phyloP scores from a whole-genome alignment of 2,797 vertebrate species.

The Hyperoplus lanceolatus region DNA sequence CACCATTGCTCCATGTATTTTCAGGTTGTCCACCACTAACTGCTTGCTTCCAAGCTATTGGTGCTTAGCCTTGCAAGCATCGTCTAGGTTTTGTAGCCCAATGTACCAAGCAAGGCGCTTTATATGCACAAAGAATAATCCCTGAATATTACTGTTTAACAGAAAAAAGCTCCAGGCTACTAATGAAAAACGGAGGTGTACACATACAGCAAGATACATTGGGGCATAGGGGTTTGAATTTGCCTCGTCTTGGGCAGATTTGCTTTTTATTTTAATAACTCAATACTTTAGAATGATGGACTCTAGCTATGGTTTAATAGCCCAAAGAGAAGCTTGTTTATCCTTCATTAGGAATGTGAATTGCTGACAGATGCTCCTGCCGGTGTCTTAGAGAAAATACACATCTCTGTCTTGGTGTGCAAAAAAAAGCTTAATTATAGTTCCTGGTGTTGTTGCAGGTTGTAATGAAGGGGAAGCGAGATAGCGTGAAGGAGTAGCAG shows the following conservation, averaged over 20 bases:
- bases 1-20: slow-evolving; percentile 49
- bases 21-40: slow-evolving; percentile 38
- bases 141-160: slow-evolving; percentile 57
- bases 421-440: slow-evolving; percentile 70
- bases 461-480: slow-evolving; percentile 41
- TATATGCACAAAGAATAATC: slow-evolving; percentile 56
- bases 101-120: slow-evolving; percentile 43
- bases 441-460: slow-evolving; percentile 59
- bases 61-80: slow-evolving; percentile 48
- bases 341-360: slow-evolving; percentile 63
- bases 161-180: slow-evolving; percentile 52
- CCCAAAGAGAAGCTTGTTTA: slow-evolving; percentile 66
- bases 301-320: slow-evolving; percentile 54
- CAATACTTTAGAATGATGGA: slow-evolving; percentile 47
- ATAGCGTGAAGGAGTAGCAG: slow-evolving; percentile 41
- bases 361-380: slow-evolving; percentile 66
- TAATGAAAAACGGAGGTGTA: slow-evolving; percentile 40
- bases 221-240: slow-evolving; percentile 40
- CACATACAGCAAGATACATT: slow-evolving; percentile 45
- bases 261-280: slow-evolving; percentile 48
- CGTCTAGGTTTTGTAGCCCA: slow-evolving; percentile 53
- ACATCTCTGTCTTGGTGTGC: slow-evolving; percentile 52
- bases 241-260: slow-evolving; percentile 37
- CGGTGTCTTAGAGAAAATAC: slow-evolving; percentile 50
- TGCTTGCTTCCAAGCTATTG: slow-evolving; percentile 30